These are phyloP conservation scores for Branchinecta sandiegonensis DNA, from an alignment of 2,888 invertebrate species.

Conservation along the genomic window DNA sequence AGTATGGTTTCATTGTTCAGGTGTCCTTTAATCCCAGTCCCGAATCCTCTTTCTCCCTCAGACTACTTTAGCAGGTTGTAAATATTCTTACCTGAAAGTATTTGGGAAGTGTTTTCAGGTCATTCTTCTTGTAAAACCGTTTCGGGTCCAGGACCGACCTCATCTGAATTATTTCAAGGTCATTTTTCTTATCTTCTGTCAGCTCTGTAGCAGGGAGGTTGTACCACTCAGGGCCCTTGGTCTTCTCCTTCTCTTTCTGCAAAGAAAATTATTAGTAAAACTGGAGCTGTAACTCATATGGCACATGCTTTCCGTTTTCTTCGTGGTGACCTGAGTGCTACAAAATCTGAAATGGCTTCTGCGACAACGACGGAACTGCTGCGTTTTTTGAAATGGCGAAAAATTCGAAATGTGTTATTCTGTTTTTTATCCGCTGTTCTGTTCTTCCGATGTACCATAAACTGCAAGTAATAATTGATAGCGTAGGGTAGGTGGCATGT, in stretches of 20 bases:
- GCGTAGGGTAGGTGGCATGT: too few relatives aligned
- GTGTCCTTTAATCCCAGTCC: too few relatives aligned
- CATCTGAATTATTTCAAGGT: conserved; percentile 81
- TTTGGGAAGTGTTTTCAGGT: conserved; percentile 69
- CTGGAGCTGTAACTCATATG: conserved; percentile 1
- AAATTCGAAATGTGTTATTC: too few relatives aligned
- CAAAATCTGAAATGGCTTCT: too few relatives aligned
- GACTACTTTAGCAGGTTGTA: not conserved
- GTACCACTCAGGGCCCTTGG: conserved; percentile 78
- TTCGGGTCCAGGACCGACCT: conserved; percentile 80
- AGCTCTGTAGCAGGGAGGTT: conserved; percentile 74
- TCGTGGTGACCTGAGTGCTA: too few relatives aligned
- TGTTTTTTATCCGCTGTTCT: too few relatives aligned
- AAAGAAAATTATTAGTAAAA: conserved; percentile 29
- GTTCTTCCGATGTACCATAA: too few relatives aligned
- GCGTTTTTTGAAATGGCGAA: too few relatives aligned
- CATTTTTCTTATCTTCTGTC: conserved; percentile 71
- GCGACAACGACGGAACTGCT: too few relatives aligned
- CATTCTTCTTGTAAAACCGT: conserved; percentile 86
- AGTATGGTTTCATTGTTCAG: too few relatives aligned
- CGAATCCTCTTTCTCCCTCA: not conserved
- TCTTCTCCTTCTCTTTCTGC: conserved; percentile 56
- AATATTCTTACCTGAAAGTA: conserved; percentile 61
- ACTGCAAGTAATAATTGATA: too few relatives aligned
- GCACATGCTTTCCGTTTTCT: too few relatives aligned